Conservation (phyloP, 2,113 vertebrate species). For the Amphilophus citrinellus region DNA sequence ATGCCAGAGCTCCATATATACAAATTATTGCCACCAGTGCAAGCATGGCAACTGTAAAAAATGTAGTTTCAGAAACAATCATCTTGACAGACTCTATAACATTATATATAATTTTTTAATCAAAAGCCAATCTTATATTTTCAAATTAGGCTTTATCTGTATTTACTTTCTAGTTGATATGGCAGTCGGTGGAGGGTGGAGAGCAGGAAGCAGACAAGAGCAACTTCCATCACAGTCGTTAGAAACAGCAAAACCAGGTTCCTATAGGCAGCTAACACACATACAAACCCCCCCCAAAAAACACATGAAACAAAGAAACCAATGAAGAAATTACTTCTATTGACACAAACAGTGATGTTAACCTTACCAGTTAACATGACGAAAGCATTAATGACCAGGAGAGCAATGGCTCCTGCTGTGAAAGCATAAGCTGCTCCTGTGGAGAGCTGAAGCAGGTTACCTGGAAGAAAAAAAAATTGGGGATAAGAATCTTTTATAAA, state of each 20-base stretch:
- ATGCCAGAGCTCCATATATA: slow-evolving; percentile 85
- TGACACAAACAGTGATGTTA: not conserved
- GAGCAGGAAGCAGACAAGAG: slow-evolving; percentile 86
- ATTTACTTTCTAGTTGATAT: slow-evolving; percentile 85
- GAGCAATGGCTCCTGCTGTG: slow-evolving; percentile 84
- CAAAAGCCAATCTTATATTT: not conserved
- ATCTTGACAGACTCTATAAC: not conserved
- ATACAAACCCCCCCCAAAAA: not conserved
- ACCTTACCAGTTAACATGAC: slow-evolving; percentile 85
- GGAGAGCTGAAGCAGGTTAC: slow-evolving; percentile 70
- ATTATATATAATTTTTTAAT: not conserved
- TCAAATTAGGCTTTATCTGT: not conserved
- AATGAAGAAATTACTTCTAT: not conserved
- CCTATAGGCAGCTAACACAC: slow-evolving; percentile 81
- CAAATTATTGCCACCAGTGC: slow-evolving; percentile 82
- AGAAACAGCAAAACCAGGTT: slow-evolving; percentile 84
- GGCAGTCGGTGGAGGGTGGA: slow-evolving; percentile 85
- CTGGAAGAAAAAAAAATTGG: slow-evolving; percentile 54
- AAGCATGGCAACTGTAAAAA: slow-evolving; percentile 81
- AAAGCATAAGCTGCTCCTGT: slow-evolving; percentile 75
- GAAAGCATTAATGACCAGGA: slow-evolving; percentile 86
- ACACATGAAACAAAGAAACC: not conserved
- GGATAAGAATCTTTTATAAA: not conserved
- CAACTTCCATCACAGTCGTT: slow-evolving; percentile 84
- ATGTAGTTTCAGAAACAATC: not conserved